phyloP scores from a whole-genome alignment of 2,888 invertebrate genomes.

The Punctoribates punctum region DNA sequence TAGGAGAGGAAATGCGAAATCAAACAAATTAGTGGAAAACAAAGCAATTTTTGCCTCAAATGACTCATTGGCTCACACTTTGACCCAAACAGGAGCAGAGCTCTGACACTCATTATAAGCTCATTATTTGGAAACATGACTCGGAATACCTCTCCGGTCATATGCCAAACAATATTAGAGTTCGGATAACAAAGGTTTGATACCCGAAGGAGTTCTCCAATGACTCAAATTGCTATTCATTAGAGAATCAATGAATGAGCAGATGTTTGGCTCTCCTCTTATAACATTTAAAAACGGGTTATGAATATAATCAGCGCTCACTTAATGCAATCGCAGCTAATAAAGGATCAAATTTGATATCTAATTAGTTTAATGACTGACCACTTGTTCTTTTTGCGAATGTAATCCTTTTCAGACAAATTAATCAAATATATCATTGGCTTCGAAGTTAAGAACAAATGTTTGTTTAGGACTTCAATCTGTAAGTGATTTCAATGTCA shows the following conservation, averaged over 20 bases:
- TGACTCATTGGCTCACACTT: conserved; percentile 6
- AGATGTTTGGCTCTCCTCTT: neutral
- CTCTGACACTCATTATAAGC: conserved; percentile 14
- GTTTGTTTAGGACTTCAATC: conserved; percentile 94
- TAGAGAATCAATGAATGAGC: conserved; percentile 8
- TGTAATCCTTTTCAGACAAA: conserved; percentile 95
- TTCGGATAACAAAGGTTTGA: conserved; percentile 26
- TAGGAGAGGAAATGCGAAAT: neutral
- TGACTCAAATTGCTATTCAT: conserved; percentile 1
- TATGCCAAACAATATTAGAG: conserved; percentile 19
- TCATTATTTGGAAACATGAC: conserved; percentile 29
- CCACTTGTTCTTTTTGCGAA: conserved; percentile 98
- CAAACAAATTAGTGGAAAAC: neutral
- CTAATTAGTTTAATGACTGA: conserved; percentile 51
- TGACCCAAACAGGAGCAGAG: conserved; percentile 14
- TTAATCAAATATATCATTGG: conserved; percentile 96
- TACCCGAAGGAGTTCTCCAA: conserved; percentile 32
- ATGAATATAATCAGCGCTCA: neutral
- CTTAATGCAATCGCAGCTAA: neutral
- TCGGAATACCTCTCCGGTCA: conserved; percentile 1
- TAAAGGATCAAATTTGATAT: neutral
- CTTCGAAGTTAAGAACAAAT: conserved; percentile 93
- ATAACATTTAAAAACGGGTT: neutral
- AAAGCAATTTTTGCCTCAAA: neutral
- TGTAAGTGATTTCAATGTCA: conserved; percentile 56